Base-by-base conservation (phyloP, 1,140 invertebrate species). In the Hylaeus volcanicus region DNA sequence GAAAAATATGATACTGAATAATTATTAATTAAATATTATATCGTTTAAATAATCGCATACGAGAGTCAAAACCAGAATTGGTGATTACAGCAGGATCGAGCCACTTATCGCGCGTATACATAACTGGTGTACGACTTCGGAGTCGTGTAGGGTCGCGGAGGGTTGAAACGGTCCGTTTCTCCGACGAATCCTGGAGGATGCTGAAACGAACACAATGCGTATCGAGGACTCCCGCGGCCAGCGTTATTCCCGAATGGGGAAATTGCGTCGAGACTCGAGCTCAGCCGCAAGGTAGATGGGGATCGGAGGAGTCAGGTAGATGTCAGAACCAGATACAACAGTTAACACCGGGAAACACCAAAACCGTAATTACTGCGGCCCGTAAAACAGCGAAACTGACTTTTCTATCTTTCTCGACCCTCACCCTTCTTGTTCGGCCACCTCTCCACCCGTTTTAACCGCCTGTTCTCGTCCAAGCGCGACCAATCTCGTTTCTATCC, bases 361-460 rank as follows among this genome's bases (percentile, higher is more conserved):
- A 87, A 89, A 89, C 86, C 89, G 86, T 89, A 90, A 91, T 91
- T 91, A 90, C 84, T 80, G 75, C 80, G 82, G 78, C 83, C 84
- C 80, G 82, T 83, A 60, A 85, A 89, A 88, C 86, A 86, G 76
- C 79, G 69, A 53, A 37, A 66, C 70, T 53, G 51, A n/a, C 11
- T 37, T 51, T 45, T 70, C 66, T 56, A 53, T 84, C 60, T 74
- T 51, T 26, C 69, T n/a, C n/a, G 51, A 56, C 41, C n/a, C 37
- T 41, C 58, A 55, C 43, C 53, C 12, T 41, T 58, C 14, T 48
- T 45, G 37, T 8, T 37, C 15, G 26, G 58, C 51, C 11, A 11
- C 56, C 72, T 6, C n/a, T 26, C 60, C 14, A 14, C 58, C 68
- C 51, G 61, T 39, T 43, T 68, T 74, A 8, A 1, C 15, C 55